Conservation (phyloP, 1,140 invertebrate genomes). For the Trichonephila inaurata region DNA sequence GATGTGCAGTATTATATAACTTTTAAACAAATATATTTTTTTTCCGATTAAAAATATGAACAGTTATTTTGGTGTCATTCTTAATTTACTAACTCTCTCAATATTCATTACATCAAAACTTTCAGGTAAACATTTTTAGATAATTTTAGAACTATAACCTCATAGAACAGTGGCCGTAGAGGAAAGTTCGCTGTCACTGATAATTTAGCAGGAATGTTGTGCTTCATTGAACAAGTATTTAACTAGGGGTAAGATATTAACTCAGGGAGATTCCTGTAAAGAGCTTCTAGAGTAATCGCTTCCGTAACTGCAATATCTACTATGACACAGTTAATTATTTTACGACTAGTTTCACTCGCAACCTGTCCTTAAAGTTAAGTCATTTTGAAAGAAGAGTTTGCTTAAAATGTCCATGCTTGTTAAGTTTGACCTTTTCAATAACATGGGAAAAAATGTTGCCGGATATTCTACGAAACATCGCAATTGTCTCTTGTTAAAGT, state of each 20-base stretch:
- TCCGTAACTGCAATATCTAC: neutral
- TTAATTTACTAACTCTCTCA: too few relatives aligned
- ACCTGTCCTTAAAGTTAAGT: neutral
- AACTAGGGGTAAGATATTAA: neutral
- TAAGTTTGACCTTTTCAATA: too few relatives aligned
- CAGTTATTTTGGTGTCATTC: too few relatives aligned
- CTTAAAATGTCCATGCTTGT: neutral
- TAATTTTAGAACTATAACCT: neutral
- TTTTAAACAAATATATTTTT: too few relatives aligned
- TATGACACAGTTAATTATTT: conserved; percentile 28
- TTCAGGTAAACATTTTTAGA: neutral
- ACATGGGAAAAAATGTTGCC: too few relatives aligned
- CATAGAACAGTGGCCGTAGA: neutral
- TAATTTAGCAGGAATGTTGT: conserved; percentile 2
- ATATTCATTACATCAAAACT: neutral
- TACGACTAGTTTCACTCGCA: neutral
- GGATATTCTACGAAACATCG: too few relatives aligned
- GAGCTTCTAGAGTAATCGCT: conserved; percentile 7
- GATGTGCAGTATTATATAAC: too few relatives aligned
- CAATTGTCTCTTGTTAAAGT: too few relatives aligned
- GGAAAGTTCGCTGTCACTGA: neutral
- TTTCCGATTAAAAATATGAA: too few relatives aligned
- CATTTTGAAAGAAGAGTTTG: neutral
- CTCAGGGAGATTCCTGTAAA: neutral
- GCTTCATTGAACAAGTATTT: neutral